A percentile compares a stretch with the other conserved stretches of the same genome.
phyloP scores from a whole-genome alignment of 2,113 vertebrate genomes.

The Trachemys scripta region DNA sequence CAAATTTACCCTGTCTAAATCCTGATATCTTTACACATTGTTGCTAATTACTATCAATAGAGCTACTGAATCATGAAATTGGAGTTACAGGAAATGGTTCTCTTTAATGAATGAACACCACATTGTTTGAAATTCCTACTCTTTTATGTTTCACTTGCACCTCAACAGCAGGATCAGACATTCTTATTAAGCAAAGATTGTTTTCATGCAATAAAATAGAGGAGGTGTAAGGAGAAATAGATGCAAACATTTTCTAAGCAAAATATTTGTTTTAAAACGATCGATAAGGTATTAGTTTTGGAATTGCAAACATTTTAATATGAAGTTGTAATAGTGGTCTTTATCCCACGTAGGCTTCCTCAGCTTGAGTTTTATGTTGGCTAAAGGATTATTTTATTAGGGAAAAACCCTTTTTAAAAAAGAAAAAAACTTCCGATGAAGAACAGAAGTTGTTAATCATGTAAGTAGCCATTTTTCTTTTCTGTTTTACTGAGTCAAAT shows the following conservation, averaged over 20 bases:
- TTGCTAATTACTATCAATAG: background rate
- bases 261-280: background rate
- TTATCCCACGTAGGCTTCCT: background rate
- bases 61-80: background rate
- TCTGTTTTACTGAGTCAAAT: constrained; percentile 42
- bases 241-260: constrained; percentile 7
- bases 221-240: background rate
- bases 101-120: background rate
- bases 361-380: background rate
- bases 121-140: background rate
- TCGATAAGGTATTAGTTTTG: background rate
- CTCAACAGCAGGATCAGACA: background rate
- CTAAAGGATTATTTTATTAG: background rate
- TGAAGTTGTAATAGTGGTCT: background rate
- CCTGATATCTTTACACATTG: background rate
- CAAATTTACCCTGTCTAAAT: background rate
- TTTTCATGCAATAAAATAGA: constrained; percentile 18
- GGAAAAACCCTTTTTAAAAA: background rate
- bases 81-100: background rate
- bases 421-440: background rate
- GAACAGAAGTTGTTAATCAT: background rate
- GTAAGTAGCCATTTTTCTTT: constrained; percentile 21
- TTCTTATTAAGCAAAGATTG: background rate
- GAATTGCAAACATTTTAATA: background rate
- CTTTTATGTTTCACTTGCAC: background rate